Base-by-base conservation (phyloP, 2,113 vertebrate species). In the Cavia aperea region DNA sequence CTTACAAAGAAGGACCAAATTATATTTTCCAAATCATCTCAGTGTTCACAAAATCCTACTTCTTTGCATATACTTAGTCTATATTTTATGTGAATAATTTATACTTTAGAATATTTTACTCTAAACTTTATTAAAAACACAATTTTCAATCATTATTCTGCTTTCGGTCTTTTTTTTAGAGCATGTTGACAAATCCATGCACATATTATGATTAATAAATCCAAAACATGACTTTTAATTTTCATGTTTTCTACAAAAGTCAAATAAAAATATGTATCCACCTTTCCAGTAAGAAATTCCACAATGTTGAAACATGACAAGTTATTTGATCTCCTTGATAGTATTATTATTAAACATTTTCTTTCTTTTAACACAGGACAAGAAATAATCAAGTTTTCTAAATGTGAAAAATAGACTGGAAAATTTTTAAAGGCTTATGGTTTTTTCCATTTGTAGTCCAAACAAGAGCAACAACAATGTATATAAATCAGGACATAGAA, bases 381-480 rank as follows among this genome's bases (percentile, higher is more conserved):
- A 90, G 79, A 92, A 83, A 79, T 89, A 66, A 90, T 31, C 73
- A 14, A 46, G 26, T 89, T 94, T 83, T 87, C 89, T 60, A 90
- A 60, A 29, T 70, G 2, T 89, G 46, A 70, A 92, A 77, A 68
- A 66, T 14, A 89, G 5, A 91, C 19, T 79, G 14, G 9, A 84
- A 93, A 87, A 21, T 60, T 68, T 93, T 86, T 54, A 84, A 70
- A 78, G 29, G 5, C 8, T 9, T n/a, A n/a, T 23, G 12, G 7
- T 51, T 88, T 79, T 78, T 46, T 77, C 5, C 49, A 33, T 16
- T 23, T 83, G 23, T 66, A 51, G 54, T 83, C 33, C 72, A 93
- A 89, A 29, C 77, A 93, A 91, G 33, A 85, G 36, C 33, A 86
- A 86, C 89, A 13, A 39, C 58, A 78, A 60, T 79, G 6, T n/a